Base-by-base conservation (phyloP, 2,888 invertebrate genomes). In the Crioceris asparagi region DNA sequence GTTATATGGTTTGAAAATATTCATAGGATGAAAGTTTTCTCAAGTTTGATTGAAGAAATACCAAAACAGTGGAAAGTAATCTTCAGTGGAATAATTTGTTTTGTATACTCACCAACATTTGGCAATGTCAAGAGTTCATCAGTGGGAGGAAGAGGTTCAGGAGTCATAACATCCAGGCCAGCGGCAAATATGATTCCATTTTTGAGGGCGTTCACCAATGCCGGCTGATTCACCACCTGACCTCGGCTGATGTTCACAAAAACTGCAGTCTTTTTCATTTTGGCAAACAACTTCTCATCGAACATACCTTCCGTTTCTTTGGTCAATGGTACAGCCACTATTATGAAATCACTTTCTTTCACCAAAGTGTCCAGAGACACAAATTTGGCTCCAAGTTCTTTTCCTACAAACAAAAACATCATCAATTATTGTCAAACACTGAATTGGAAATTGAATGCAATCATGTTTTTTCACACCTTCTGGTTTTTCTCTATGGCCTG, bases 131-230 rank as follows among this genome's bases (percentile, higher is more conserved):
- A 57, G n/a, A 94, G 66, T 36, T 82, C 82, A 61, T 87, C 78
- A 59, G 82, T 76, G 4, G 72, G 62, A 0, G 92, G 85, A 36
- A 96, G 60, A 0, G 94, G 94, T 61, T 96, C 94, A 0, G 94
- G 93, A 1, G 78, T 77, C 54, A 83, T 85, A 3, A 94, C 94
- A 60, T 96, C 94, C 2, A 96, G 68, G 0, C 92, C 94, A 2
- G 93, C 94, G 0, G 83, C 83, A 56, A 79, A 82, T 44, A 94
- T 92, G 45, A 72, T 69, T 2, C 77, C 75, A 25, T 68, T 70
- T 53, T 77, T 77, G 32, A 96, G 65, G 0, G 92, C 92, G 33
- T 74, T 71, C 36, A 83, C 75, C 17, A 96, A 64, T 41, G 83
- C 90, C 1, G 83, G 76, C 55, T 92, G 91, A 47, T 91, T 79